Percentiles rank a stretch among this genome's conserved stretches.
phyloP scores from a whole-genome alignment of 1,140 invertebrate species.

The Pseudachorutes palmiensis region DNA sequence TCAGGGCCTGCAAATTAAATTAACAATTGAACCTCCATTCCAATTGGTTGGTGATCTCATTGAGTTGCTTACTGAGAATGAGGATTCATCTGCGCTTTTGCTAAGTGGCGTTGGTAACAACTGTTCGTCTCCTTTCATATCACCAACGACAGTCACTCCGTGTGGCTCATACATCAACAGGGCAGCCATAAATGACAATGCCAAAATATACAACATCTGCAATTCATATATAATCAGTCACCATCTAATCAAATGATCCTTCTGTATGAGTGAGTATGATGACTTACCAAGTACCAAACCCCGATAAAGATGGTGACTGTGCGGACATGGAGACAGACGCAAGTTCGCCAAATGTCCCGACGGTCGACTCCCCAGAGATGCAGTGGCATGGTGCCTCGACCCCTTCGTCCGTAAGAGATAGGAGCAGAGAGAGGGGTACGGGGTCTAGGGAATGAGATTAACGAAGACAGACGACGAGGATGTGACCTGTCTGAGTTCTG shows the following conservation, averaged over 20 bases:
- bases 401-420: conserved; percentile 8
- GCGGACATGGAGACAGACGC: conserved; percentile 71
- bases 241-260: background rate
- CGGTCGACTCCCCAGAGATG: conserved; percentile 39
- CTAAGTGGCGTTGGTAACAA: conserved; percentile 56
- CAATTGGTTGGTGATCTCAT: background rate
- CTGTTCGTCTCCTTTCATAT: conserved; percentile 11
- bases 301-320: conserved; percentile 71
- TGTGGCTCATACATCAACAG: conserved; percentile 52
- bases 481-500: background rate
- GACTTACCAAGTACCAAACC: conserved; percentile 68
- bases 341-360: conserved; percentile 63
- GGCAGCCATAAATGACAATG: conserved; percentile 60
- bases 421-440: conserved; percentile 17
- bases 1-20: background rate
- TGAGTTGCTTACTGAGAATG: conserved; percentile 9
- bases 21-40: no score
- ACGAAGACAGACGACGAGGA: background rate
- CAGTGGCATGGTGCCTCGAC: conserved; percentile 24
- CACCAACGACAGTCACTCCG: conserved; percentile 12
- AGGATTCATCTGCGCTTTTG: conserved; percentile 49
- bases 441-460: background rate
- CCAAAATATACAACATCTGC: conserved; percentile 63
- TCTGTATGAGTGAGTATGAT: no score
- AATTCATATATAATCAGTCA: no score